These are phyloP conservation scores for Drosophila tropicalis DNA, from an alignment of 1,140 invertebrate genomes.

Conservation along the genomic window DNA sequence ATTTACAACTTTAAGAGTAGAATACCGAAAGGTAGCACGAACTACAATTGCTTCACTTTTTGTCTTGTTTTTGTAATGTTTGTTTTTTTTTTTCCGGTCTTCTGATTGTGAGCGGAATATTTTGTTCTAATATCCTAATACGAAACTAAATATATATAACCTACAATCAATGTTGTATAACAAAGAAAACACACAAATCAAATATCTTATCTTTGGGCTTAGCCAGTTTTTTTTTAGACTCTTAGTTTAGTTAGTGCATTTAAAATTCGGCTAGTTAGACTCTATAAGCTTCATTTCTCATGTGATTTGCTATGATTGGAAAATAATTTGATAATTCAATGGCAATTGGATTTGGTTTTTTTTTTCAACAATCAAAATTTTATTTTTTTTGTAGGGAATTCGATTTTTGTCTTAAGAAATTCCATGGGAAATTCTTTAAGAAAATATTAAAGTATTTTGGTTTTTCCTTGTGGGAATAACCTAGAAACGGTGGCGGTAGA, in stretches of 20 bases:
- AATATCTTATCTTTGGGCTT: too few species aligned
- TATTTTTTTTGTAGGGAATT: constrained; percentile 34
- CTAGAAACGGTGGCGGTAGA: constrained; percentile 68
- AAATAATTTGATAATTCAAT: constrained; percentile 60
- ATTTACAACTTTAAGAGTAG: constrained; percentile 50
- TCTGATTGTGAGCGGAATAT: not conserved
- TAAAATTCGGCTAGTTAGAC: not conserved
- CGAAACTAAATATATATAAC: not conserved
- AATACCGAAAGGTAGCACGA: not conserved
- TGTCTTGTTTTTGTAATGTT: too few species aligned
- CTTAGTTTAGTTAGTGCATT: not conserved
- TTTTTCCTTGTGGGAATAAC: not conserved
- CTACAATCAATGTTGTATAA: too few species aligned
- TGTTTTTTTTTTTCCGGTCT: constrained; percentile 18
- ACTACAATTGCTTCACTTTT: constrained; percentile 30
- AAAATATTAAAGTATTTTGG: constrained; percentile 29
- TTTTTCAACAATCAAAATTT: constrained; percentile 51
- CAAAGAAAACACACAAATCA: too few species aligned
- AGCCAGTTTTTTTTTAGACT: too few species aligned
- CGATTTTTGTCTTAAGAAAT: constrained; percentile 32
- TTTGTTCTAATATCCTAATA: not conserved
- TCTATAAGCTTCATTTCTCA: constrained; percentile 7
- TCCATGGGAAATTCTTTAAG: constrained; percentile 62
- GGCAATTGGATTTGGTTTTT: constrained; percentile 36
- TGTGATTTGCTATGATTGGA: constrained; percentile 64